phyloP scores from a whole-genome alignment of 37 sponge, comb jelly and placozoan genomes.

The Spongilla lacustris region DNA sequence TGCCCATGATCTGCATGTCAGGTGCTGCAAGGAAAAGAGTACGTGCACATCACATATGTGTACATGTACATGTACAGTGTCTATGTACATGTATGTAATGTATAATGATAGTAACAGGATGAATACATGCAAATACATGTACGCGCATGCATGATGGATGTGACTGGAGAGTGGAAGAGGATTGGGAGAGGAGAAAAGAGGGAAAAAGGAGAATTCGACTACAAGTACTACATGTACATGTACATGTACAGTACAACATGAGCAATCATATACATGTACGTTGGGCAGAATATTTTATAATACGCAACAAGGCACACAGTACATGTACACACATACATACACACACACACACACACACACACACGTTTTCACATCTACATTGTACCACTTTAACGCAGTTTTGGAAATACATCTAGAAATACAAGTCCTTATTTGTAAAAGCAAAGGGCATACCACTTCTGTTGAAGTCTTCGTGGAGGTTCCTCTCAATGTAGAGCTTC shows the following conservation, averaged over 20 bases:
- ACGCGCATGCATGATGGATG: too few species aligned
- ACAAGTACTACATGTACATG: not conserved
- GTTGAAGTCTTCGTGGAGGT: slow-evolving; percentile 86
- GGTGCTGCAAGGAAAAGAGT: slow-evolving; percentile 60
- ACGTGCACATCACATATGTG: not conserved
- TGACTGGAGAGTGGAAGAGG: too few species aligned
- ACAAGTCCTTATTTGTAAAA: too few species aligned
- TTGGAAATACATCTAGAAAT: too few species aligned
- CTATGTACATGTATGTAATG: not conserved
- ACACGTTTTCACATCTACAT: too few species aligned
- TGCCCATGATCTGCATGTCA: slow-evolving; percentile 74
- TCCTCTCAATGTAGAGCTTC: slow-evolving; percentile 82
- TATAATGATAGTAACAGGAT: not conserved
- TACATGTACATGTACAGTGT: not conserved
- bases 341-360: too few species aligned
- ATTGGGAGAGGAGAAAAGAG: too few species aligned
- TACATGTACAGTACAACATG: slow-evolving; percentile 9
- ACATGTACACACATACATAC: too few species aligned
- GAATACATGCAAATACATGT: not conserved
- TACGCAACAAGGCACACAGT: too few species aligned
- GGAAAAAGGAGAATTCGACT: too few species aligned
- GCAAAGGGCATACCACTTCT: slow-evolving; percentile 78
- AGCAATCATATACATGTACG: slow-evolving; percentile 2
- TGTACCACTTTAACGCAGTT: too few species aligned
- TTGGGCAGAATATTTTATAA: too few species aligned